phyloP scores from a whole-genome alignment of 2,888 invertebrate species.

The Morpho achilles region DNA sequence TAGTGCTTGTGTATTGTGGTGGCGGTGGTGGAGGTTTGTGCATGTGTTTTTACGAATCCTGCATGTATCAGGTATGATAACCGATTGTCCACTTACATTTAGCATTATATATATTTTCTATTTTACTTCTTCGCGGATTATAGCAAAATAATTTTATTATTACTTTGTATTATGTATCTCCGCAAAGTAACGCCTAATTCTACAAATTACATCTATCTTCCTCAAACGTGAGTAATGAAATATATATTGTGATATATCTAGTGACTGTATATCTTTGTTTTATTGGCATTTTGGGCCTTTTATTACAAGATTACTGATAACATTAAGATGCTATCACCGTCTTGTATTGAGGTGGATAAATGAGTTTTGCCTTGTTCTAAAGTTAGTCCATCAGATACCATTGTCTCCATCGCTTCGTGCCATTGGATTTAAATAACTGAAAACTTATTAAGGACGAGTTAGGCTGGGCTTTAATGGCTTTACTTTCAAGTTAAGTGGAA shows the following conservation, averaged over 20 bases:
- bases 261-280: conserved; percentile 26
- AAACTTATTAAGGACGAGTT: conserved; percentile 13
- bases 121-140: too few relatives aligned
- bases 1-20: too few relatives aligned
- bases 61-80: too few relatives aligned
- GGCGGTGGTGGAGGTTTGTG: too few relatives aligned
- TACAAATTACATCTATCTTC: too few relatives aligned
- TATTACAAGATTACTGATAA: conserved; percentile 62
- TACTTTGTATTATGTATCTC: too few relatives aligned
- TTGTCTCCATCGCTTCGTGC: conserved; percentile 27
- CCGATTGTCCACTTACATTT: too few relatives aligned
- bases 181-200: too few relatives aligned
- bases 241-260: conserved; percentile 18
- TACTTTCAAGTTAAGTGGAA: conserved; percentile 2
- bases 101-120: too few relatives aligned
- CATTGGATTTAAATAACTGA: conserved; percentile 29
- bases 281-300: conserved; percentile 61
- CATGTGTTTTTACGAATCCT: too few relatives aligned
- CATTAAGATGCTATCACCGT: conserved; percentile 59
- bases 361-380: conserved; percentile 50
- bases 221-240: too few relatives aligned
- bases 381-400: conserved; percentile 41
- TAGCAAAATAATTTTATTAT: too few relatives aligned
- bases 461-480: neutral
- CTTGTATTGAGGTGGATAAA: conserved; percentile 72